Base-by-base conservation (phyloP, 2,113 vertebrate species). In the Zosterops pallidus region DNA sequence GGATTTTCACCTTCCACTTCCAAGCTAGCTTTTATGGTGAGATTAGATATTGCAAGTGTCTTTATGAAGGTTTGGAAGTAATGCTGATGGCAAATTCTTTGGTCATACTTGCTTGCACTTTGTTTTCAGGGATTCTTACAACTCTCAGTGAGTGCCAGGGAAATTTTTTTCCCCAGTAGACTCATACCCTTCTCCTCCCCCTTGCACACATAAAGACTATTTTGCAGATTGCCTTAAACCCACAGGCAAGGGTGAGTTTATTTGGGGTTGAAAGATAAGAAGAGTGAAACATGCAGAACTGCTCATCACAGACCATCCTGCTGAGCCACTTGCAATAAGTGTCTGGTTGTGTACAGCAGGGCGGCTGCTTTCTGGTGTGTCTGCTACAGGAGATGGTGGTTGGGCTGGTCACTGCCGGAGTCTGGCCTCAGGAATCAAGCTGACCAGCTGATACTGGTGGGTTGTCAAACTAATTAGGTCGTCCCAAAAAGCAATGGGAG, bases 361-460 rank as follows among this genome's bases (percentile, higher is more conserved):
- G 33, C 31, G 28, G 16, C 52, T 55, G 65, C 60, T 70, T 37
- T 50, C 39, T 78, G 85, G 2, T 52, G 41, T 47, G 26, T 23
- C 28, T 57, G 52, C 37, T 65, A 4, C 5, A 2, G 10, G 52
- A 53, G 33, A 0, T 47, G 20, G 7, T 89, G 35, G 2, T 41
- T 63, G 60, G 18, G 37, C 60, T 57, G 41, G 25, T 55, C 13
- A 1, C 20, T 57, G 0, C 50, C 52, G 59, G n/a, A 0, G 0
- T 47, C 59, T 57, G 12, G 60, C 53, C 60, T 55, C 20, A n/a
- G 71, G 46, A 74, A 7, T 72, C 4, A 18, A 67, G 47, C 42
- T 65, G 65, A 26, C 23, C 16, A 31, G 44, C 50, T 82, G 23
- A 44, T 72, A 19, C 26, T 49, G 41, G 10, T 7, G 5, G 6